phyloP scores from a whole-genome alignment of 2,888 invertebrate species.

The Acanthosoma haemorrhoidale region DNA sequence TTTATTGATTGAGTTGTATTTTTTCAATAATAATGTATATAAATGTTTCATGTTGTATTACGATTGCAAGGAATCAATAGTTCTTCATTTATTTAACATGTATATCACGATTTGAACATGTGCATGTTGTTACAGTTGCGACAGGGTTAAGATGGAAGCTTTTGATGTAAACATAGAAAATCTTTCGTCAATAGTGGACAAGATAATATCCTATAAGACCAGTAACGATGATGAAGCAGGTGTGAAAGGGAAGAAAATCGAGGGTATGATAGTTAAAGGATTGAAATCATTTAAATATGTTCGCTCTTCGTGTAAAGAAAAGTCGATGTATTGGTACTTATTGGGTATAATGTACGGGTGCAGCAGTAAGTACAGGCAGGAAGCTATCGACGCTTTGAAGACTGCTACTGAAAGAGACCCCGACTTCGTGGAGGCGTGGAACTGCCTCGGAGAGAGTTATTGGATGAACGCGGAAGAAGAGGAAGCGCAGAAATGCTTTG shows the following conservation, averaged over 20 bases:
- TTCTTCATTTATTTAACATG: no score
- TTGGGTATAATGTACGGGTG: constrained; percentile 72
- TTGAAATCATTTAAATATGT: neutral
- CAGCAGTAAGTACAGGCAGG: constrained; percentile 58
- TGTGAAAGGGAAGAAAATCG: neutral
- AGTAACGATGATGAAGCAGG: neutral
- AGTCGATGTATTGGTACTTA: constrained; percentile 61
- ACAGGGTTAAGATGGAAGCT: no score
- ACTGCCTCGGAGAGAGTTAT: constrained; percentile 80
- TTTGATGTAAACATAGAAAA: no score
- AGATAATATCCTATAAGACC: neutral
- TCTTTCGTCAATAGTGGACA: neutral
- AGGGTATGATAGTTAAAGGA: neutral
- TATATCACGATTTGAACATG: no score
- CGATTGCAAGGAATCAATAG: no score
- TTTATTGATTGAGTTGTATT: no score
- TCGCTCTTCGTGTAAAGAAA: neutral
- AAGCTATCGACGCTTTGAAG: constrained; percentile 68
- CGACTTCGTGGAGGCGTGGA: constrained; percentile 75
- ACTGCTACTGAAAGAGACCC: constrained; percentile 82
- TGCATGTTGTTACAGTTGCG: no score
- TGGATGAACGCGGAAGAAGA: constrained; percentile 78
- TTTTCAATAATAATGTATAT: no score
- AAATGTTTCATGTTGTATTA: no score
- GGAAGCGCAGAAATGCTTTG: constrained; percentile 77